phyloP scores from a whole-genome alignment of 2,113 vertebrate species.

The Micronycteris hirsuta region DNA sequence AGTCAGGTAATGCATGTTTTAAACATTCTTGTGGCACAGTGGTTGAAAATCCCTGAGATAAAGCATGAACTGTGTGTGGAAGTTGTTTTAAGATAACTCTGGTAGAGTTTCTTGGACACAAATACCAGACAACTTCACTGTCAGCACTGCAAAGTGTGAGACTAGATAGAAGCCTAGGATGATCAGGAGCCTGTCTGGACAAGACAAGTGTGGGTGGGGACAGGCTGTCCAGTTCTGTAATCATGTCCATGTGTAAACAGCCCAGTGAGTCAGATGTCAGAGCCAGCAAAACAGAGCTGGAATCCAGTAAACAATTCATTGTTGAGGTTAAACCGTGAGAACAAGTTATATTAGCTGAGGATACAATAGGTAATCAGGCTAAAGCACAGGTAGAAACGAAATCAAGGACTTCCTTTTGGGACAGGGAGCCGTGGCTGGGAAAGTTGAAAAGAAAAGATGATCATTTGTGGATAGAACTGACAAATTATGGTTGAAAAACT shows the following conservation, averaged over 20 bases:
- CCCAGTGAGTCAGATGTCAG: background rate
- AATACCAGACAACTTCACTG: background rate
- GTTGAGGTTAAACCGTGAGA: background rate
- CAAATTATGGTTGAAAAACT: background rate
- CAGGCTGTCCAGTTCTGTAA: background rate
- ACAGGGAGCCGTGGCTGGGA: background rate
- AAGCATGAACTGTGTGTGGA: background rate
- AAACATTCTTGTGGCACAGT: background rate
- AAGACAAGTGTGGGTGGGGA: accelerated
- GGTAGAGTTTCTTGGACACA: background rate
- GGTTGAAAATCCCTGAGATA: background rate
- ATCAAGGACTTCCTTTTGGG: background rate
- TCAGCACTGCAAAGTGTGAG: background rate
- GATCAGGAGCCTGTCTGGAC: background rate
- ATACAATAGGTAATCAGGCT: background rate
- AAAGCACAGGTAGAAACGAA: background rate
- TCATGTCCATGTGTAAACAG: background rate
- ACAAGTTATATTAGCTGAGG: background rate
- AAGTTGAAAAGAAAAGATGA: background rate
- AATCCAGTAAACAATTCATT: background rate
- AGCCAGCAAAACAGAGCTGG: background rate
- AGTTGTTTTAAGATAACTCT: background rate
- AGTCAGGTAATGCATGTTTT: background rate
- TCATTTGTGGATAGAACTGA: background rate
- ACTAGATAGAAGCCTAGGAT: background rate